Evolutionary conservation across 2,113 vertebrate genomes (phyloP).

Genomic region (Poecilia latipinna): DNA sequence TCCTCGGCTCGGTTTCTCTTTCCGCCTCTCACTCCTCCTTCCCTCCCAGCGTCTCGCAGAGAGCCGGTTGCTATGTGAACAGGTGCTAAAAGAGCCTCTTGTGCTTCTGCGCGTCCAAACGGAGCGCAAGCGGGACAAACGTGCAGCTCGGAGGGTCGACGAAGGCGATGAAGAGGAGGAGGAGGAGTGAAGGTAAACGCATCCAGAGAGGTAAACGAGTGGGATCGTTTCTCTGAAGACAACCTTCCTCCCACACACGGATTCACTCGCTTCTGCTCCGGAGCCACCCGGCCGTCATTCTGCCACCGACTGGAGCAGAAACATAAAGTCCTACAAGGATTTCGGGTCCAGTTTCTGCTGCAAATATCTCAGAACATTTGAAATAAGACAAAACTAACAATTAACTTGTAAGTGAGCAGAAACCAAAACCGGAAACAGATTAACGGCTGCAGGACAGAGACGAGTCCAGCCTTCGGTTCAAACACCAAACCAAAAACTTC

Average conservation of each 20-base stretch:
- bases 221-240: conserved; percentile 32
- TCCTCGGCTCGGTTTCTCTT: conserved; percentile 3
- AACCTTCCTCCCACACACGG: conserved; percentile 32
- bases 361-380: no score
- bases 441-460: no score
- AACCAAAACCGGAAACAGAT: no score
- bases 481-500: no score
- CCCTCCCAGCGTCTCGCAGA: conserved; percentile 41
- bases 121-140: background rate
- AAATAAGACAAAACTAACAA: no score
- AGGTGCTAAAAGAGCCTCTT: conserved; percentile 54
- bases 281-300: no score
- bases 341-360: no score
- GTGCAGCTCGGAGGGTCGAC: conserved; percentile 16
- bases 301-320: no score
- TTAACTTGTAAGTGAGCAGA: no score
- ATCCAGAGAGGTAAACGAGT: conserved; percentile 27
- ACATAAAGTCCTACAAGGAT: no score
- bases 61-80: conserved; percentile 70
- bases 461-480: no score
- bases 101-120: conserved; percentile 4
- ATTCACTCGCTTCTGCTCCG: background rate
- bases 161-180: conserved; percentile 4
- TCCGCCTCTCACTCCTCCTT: conserved; percentile 39
- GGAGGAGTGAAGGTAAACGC: conserved; percentile 11